These are phyloP conservation scores for Matsumurasca onukii DNA, from an alignment of 1,140 invertebrate genomes.

Conservation along the genomic window DNA sequence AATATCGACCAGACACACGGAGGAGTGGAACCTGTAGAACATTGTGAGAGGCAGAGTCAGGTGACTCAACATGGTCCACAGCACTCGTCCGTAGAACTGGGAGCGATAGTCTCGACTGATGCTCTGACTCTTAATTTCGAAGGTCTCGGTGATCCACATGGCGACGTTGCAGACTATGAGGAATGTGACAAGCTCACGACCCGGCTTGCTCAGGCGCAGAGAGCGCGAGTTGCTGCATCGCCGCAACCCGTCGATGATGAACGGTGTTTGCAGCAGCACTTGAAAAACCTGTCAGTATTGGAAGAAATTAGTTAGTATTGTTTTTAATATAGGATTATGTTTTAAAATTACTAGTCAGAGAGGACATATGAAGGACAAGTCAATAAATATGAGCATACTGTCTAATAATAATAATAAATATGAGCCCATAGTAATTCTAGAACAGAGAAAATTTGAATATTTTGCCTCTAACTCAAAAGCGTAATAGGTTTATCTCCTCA, in stretches of 20 bases:
- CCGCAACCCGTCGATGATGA: conserved; percentile 74
- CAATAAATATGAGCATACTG: too few species aligned
- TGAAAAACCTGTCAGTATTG: conserved; percentile 58
- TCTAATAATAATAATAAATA: too few species aligned
- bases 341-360: too few species aligned
- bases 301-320: too few species aligned
- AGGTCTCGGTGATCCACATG: conserved; percentile 78
- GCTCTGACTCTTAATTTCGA: conserved; percentile 68
- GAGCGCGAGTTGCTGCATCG: conserved; percentile 63
- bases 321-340: too few species aligned
- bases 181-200: conserved; percentile 75
- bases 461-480: too few species aligned
- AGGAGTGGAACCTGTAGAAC: conserved; percentile 83
- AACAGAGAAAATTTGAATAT: too few species aligned
- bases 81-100: conserved; percentile 67
- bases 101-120: conserved; percentile 62
- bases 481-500: too few species aligned
- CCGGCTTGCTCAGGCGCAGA: conserved; percentile 66
- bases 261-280: conserved; percentile 69
- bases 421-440: too few species aligned
- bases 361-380: too few species aligned
- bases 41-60: conserved; percentile 74
- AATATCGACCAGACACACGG: conserved; percentile 80
- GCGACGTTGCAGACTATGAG: conserved; percentile 75
- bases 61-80: conserved; percentile 78